These are phyloP conservation scores for Heterodera schachtii DNA, from an alignment of 1,140 invertebrate species.

Conservation along the genomic window DNA sequence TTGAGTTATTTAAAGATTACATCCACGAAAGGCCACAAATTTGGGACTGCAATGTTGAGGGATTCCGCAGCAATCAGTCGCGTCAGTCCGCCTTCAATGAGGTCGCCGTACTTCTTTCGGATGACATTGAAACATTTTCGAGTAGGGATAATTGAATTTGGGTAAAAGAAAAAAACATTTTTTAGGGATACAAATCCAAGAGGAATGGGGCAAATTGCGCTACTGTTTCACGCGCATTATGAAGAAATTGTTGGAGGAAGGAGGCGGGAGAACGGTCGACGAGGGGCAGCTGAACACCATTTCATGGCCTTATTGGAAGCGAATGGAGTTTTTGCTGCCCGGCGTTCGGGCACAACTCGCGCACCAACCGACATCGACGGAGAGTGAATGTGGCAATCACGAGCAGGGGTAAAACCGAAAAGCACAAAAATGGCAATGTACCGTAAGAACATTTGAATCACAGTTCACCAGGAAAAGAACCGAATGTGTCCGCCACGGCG, in stretches of 20 bases:
- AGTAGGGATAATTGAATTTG: neutral
- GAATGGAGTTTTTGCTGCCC: constrained; percentile 32
- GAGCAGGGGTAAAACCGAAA: neutral
- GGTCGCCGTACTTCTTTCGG: constrained; percentile 26
- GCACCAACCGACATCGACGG: constrained; percentile 1
- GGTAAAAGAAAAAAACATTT: neutral
- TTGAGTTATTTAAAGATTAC: neutral
- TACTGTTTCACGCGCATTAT: constrained; percentile 41
- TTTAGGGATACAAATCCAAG: constrained; percentile 39
- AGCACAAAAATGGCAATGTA: too few relatives aligned
- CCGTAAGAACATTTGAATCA: neutral
- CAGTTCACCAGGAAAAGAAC: neutral
- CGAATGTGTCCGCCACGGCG: neutral
- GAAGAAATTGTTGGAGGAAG: constrained; percentile 34
- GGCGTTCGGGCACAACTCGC: constrained; percentile 16
- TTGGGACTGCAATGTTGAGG: constrained; percentile 29
- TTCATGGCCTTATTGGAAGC: constrained; percentile 41
- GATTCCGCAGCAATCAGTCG: constrained; percentile 18
- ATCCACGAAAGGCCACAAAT: constrained; percentile 28
- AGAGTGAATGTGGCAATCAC: neutral
- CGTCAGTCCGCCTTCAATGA: constrained; percentile 37
- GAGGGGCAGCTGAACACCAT: constrained; percentile 24
- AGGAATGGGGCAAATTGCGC: constrained; percentile 44
- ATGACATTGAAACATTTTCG: constrained; percentile 23
- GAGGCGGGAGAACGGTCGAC: neutral